Conservation (phyloP, 35 echinoderm and acorn worm genomes). For the Apostichopus californicus region DNA sequence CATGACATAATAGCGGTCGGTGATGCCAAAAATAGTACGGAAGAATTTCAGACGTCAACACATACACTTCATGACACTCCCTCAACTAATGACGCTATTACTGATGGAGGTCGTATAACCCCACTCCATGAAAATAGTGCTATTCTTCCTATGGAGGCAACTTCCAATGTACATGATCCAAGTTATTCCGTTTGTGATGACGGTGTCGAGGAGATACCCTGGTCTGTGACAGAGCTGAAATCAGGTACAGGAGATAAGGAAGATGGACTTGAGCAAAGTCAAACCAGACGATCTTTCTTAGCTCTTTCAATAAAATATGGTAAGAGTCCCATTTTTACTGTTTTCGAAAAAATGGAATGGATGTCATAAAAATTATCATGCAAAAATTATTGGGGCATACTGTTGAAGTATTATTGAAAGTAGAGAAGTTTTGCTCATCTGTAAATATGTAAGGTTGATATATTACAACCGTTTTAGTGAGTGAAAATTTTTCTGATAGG, state of each 20-base stretch:
- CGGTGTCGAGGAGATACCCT: slow-evolving; percentile 24
- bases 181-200: not conserved
- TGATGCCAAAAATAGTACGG: not conserved
- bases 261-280: not conserved
- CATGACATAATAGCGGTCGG: not conserved
- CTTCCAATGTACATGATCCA: not conserved
- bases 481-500: too few species aligned
- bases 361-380: too few species aligned
- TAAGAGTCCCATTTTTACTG: not conserved
- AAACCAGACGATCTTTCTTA: slow-evolving; percentile 10
- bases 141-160: not conserved
- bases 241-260: not conserved
- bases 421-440: too few species aligned
- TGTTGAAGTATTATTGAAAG: too few species aligned
- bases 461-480: too few species aligned
- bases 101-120: not conserved
- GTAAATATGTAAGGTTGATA: too few species aligned
- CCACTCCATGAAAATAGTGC: not conserved
- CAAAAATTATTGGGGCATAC: too few species aligned
- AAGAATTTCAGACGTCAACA: not conserved
- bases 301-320: slow-evolving; percentile 17
- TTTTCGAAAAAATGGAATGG: too few species aligned
- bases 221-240: slow-evolving; percentile 15
- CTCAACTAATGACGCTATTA: not conserved
- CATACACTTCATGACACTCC: not conserved